Evolutionary conservation across 2,888 invertebrate genomes (phyloP).

Genomic region (Cinara cedri): DNA sequence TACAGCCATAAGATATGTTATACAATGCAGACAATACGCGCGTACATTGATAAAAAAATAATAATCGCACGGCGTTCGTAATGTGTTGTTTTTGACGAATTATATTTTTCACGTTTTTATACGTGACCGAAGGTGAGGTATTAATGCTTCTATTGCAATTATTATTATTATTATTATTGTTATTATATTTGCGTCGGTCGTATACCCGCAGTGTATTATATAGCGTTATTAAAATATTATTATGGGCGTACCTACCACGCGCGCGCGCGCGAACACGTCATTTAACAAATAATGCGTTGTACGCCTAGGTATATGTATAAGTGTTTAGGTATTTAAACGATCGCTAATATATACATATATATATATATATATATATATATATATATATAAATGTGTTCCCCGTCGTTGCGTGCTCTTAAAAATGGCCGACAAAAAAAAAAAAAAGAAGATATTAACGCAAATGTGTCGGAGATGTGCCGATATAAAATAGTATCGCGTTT

Average conservation of each 20-base stretch:
- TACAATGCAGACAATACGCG: too few species aligned
- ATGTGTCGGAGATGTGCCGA: background rate
- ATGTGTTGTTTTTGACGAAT: too few species aligned
- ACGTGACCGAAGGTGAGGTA: background rate
- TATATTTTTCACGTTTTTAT: background rate
- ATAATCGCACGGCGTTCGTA: too few species aligned
- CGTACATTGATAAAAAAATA: too few species aligned
- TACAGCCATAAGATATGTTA: too few species aligned
- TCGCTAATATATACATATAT: background rate
- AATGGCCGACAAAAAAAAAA: conserved; percentile 29
- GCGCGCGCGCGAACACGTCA: background rate
- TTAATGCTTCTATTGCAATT: too few species aligned
- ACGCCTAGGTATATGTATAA: background rate
- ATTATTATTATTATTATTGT: too few species aligned
- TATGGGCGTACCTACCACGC: conserved; percentile 37
- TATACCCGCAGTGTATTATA: too few species aligned
- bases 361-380: too few species aligned
- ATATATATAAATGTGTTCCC: background rate
- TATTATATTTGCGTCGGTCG: background rate
- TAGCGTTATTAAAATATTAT: conserved; percentile 1
- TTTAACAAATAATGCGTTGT: background rate
- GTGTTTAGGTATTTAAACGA: conserved; percentile 12
- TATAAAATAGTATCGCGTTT: conserved; percentile 18
- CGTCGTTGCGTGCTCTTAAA: too few species aligned
- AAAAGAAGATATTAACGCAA: conserved; percentile 4